Percentiles rank a stretch among this genome's conserved stretches.
These are phyloP conservation scores for Junonia oenone DNA, from an alignment of 2,888 invertebrate species.

Conservation along the genomic window DNA sequence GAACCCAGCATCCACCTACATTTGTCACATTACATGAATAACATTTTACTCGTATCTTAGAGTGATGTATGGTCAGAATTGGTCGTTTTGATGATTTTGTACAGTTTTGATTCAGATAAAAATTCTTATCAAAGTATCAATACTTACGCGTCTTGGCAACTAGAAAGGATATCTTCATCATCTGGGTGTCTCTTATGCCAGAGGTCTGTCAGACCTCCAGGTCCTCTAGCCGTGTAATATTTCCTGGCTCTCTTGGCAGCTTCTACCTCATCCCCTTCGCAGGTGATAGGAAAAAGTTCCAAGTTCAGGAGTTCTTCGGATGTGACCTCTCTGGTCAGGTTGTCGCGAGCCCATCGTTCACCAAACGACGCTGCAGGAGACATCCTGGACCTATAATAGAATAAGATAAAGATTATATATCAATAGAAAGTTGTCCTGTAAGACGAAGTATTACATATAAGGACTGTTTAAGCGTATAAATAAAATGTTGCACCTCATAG, in stretches of 20 bases:
- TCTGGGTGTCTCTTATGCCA: slow-evolving; percentile 68
- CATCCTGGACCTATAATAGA: slow-evolving; percentile 52
- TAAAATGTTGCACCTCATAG: too few species aligned
- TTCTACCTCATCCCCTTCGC: slow-evolving; percentile 56
- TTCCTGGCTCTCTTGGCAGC: slow-evolving; percentile 60
- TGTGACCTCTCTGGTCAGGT: slow-evolving; percentile 53
- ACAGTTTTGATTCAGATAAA: too few species aligned
- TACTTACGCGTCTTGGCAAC: slow-evolving; percentile 74
- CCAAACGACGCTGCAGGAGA: slow-evolving; percentile 73
- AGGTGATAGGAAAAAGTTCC: slow-evolving; percentile 53
- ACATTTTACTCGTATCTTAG: too few species aligned
- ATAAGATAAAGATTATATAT: too few species aligned
- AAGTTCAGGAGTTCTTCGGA: slow-evolving; percentile 54
- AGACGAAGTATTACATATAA: too few species aligned
- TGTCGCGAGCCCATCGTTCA: slow-evolving; percentile 72
- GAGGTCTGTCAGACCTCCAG: slow-evolving; percentile 57
- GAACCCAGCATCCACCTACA: too few species aligned
- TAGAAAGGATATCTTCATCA: slow-evolving; percentile 67
- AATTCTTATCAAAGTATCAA: too few species aligned
- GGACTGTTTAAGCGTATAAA: too few species aligned
- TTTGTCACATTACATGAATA: too few species aligned
- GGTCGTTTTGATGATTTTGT: too few species aligned
- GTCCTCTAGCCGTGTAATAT: slow-evolving; percentile 62
- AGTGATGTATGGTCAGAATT: too few species aligned
- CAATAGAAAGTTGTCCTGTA: too few species aligned